These are phyloP conservation scores for Crocidura indochinensis DNA, from an alignment of 2,797 vertebrate genomes.

Conservation along the genomic window DNA sequence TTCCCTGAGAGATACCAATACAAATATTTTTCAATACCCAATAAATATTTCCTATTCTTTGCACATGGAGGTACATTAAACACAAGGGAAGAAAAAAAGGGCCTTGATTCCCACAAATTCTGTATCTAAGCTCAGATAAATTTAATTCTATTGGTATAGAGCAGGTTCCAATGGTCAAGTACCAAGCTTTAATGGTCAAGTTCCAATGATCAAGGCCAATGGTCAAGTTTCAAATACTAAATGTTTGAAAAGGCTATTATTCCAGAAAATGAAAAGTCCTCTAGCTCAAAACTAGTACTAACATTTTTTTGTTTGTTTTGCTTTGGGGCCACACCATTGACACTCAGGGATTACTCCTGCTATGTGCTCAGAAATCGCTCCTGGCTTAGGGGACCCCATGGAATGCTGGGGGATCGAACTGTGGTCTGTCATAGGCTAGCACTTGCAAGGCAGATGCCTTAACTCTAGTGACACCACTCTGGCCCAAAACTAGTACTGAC, in stretches of 20 bases:
- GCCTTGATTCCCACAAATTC: constrained; percentile 25
- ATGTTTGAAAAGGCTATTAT: constrained; percentile 47
- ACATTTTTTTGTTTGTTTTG: neutral
- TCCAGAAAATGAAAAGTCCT: constrained; percentile 1
- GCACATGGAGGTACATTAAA: constrained; percentile 40
- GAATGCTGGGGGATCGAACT: no score
- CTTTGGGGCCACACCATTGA: no score
- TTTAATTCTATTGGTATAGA: neutral
- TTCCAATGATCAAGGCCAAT: no score
- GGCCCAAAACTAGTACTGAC: constrained; percentile 28
- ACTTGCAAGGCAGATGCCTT: no score
- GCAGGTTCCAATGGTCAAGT: constrained; percentile 43
- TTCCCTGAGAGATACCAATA: constrained; percentile 38
- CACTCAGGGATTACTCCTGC: no score
- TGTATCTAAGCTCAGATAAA: neutral
- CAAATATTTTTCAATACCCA: constrained; percentile 51
- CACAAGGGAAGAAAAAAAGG: constrained; percentile 32
- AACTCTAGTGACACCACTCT: neutral
- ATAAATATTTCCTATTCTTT: constrained; percentile 52
- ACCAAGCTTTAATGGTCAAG: neutral
- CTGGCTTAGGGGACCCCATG: no score
- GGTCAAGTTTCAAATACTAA: constrained; percentile 20
- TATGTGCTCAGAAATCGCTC: no score
- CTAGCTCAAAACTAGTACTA: constrained; percentile 35
- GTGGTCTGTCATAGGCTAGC: no score